These are phyloP conservation scores for Eptesicus fuscus DNA, from an alignment of 2,113 vertebrate species.

Conservation along the genomic window DNA sequence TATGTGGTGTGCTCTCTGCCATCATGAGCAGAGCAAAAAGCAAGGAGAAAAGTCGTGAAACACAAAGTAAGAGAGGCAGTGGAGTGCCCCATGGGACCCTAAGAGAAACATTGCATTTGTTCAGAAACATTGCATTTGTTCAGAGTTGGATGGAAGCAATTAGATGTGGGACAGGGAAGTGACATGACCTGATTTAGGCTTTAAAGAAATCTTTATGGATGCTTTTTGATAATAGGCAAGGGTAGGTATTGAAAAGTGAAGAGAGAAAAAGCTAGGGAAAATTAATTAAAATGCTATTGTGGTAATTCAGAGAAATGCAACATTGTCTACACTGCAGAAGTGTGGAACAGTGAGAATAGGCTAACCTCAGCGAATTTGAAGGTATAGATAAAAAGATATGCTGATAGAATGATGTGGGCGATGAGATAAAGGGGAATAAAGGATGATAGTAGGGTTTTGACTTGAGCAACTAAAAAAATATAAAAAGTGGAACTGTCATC, in stretches of 20 bases:
- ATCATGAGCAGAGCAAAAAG: neutral
- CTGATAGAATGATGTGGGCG: neutral
- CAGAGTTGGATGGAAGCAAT: neutral
- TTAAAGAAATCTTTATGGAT: neutral
- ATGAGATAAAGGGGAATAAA: neutral
- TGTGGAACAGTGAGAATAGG: no score
- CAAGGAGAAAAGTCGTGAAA: neutral
- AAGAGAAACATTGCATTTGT: neutral
- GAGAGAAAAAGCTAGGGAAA: neutral
- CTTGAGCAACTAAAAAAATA: neutral
- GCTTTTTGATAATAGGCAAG: neutral
- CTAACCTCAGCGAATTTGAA: neutral
- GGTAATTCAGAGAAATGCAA: no score
- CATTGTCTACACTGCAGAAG: no score
- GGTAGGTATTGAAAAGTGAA: neutral
- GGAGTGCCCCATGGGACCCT: neutral
- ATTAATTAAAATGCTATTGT: neutral
- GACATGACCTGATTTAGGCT: neutral
- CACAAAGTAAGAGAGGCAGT: neutral
- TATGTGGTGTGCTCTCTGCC: neutral
- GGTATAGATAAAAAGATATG: neutral
- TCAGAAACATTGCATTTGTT: neutral
- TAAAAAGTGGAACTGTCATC: neutral
- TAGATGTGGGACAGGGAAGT: neutral
- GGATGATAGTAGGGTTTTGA: neutral